phyloP scores from a whole-genome alignment of 53 echinoderm and acorn worm species.

The Holothuria leucospilota region DNA sequence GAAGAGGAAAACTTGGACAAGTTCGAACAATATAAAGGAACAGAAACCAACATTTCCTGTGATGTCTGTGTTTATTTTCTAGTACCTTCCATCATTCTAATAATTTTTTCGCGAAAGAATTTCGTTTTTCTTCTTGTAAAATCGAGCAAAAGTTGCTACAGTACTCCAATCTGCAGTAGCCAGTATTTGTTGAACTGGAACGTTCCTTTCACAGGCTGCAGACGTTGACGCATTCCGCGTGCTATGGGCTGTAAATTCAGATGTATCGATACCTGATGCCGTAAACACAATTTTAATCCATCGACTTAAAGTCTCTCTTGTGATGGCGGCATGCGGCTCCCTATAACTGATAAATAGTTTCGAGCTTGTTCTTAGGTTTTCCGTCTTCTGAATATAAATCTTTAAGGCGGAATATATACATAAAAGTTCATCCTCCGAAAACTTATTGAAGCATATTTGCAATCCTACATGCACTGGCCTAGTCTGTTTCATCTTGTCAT shows the following conservation, averaged over 20 bases:
- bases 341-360: conserved; percentile 42
- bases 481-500: conserved; percentile 49
- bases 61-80: conserved; percentile 4
- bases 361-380: conserved; percentile 14
- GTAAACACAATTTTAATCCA: conserved; percentile 42
- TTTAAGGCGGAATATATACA: conserved; percentile 43
- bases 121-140: conserved; percentile 32
- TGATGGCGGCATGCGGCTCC: conserved; percentile 33
- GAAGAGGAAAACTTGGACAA: too few species aligned
- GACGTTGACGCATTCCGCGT: conserved; percentile 52
- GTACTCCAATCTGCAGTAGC: conserved; percentile 51
- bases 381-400: conserved; percentile 37
- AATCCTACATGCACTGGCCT: conserved; percentile 16
- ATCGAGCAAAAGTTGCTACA: conserved; percentile 30
- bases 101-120: conserved; percentile 16
- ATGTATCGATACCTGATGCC: conserved; percentile 46
- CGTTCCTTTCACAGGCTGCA: conserved; percentile 21
- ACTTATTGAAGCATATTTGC: conserved; percentile 25
- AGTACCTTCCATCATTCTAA: background rate
- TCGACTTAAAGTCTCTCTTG: conserved; percentile 46
- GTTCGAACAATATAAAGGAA: too few species aligned
- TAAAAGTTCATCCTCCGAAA: conserved; percentile 8
- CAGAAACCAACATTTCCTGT: too few species aligned
- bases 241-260: conserved; percentile 49
- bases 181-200: conserved; percentile 57